Base-by-base conservation (phyloP, 2,113 vertebrate genomes). In the Furnarius figulus region DNA sequence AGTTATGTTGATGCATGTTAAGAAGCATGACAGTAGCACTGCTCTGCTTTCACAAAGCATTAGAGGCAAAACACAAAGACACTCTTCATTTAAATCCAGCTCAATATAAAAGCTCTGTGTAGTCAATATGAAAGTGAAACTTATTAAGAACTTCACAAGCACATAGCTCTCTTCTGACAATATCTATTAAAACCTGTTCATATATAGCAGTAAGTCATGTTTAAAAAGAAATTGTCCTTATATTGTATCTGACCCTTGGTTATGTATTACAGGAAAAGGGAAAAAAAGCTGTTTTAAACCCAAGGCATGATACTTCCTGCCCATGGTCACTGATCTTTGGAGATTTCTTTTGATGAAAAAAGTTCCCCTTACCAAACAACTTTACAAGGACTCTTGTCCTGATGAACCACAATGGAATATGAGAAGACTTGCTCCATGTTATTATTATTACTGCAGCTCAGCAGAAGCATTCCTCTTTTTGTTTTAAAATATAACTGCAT, bases 41-140 rank as follows among this genome's bases (percentile, higher is more conserved):
- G 50, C 94, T 76, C 25, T 78, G 16, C 66, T 73, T 85, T 90
- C 81, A 87, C 44, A 53, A 83, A 39, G 52, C 17, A 22, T 74
- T 73, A 73, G 50, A 85, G 14, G 50, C 53, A 76, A 83, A 96
- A 70, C 61, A 90, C 50, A 77, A 89, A 88, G 42, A 62, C 63
- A 56, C 59, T 1, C 12, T 73, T 94, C 39, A 89, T 35, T 74
- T 79, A 80, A 76, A 89, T 25, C 39, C 52, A 67, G 23, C 52
- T 68, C 66, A 76, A 6, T 20, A 87, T 50, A 95, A 79, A 76
- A 73, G 50, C 22, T 59, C 90, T 89, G 53, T 82, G 70, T 6
- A 24, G 40, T 35, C 55, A 94, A 59, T 50, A 50, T 3, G 66
- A 87, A 90, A 96, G 91, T 53, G 85, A 91, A 96, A 95, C 78